Conservation (phyloP, 2,888 invertebrate species). For the Aplocera efformata region DNA sequence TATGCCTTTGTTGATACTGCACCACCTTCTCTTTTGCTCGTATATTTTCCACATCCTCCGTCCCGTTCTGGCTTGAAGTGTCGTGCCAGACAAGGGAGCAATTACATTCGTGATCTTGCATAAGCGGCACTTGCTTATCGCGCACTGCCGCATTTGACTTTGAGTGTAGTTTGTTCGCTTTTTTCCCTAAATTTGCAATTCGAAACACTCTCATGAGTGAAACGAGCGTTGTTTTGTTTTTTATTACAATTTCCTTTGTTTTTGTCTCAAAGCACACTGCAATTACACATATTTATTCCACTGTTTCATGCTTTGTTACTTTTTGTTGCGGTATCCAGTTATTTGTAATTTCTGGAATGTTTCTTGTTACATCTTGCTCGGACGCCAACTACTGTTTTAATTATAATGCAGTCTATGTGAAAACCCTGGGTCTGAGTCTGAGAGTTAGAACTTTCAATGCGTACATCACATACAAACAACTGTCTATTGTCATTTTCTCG, state of each 20-base stretch:
- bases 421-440: slow-evolving; percentile 51
- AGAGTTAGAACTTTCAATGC: slow-evolving; percentile 44
- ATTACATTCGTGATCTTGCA: slow-evolving; percentile 82
- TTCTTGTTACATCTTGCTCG: slow-evolving; percentile 31
- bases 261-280: slow-evolving; percentile 22
- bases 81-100: slow-evolving; percentile 80
- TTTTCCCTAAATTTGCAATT: slow-evolving; percentile 78
- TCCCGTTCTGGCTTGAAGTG: slow-evolving; percentile 76
- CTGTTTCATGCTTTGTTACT: slow-evolving; percentile 19
- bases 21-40: slow-evolving; percentile 50
- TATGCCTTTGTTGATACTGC: slow-evolving; percentile 68
- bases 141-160: slow-evolving; percentile 76
- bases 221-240: slow-evolving; percentile 51
- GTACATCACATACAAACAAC: slow-evolving; percentile 29
- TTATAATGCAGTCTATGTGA: slow-evolving; percentile 60
- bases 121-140: slow-evolving; percentile 80
- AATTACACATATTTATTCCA: slow-evolving; percentile 22
- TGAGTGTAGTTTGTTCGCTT: slow-evolving; percentile 71
- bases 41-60: slow-evolving; percentile 33
- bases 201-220: slow-evolving; percentile 64
- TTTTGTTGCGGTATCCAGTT: slow-evolving; percentile 18
- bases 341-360: slow-evolving; percentile 18
- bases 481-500: background rate
- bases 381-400: slow-evolving; percentile 52
- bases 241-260: slow-evolving; percentile 33